Evolutionary conservation across 1,140 invertebrate species (phyloP), one percentile per base, ranked within the genome.

Genomic region (Delia radicum): DNA sequence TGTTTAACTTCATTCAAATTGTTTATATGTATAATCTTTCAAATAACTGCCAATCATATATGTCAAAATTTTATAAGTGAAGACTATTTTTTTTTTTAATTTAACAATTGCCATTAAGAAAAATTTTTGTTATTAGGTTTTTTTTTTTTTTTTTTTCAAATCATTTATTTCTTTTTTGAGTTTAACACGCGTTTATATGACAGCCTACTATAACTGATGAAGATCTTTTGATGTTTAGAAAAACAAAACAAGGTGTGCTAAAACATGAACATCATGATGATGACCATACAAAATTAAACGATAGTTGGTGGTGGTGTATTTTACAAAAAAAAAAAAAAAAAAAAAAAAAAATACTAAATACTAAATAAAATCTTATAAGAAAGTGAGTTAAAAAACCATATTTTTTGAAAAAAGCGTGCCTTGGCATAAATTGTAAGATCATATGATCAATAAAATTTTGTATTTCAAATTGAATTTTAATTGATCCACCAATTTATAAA

Each of bases 131-230:
- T 42, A 13, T 10, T 42, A 1, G 12, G n/a, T 13, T 42, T 12
- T 8, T 42, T 42, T 42, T 10, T 42, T 42, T 21, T 55, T 55
- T 55, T 3, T 55, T 21, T 8, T 7, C 5, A n/a, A 55, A 21
- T 21, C 37, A 42, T 42, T 42, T 42, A 55, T n/a, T n/a, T n/a
- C n/a, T n/a, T n/a, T n/a, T n/a, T n/a, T n/a, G 10, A 55, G 8
- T 8, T 55, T 21, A 55, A 55, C 48, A 55, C 48, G 48, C 48
- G 21, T 55, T 55, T 55, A n/a, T 55, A 55, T 55, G 48, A 55
- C 48, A 55, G 48, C 48, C 48, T 55, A 55, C 48, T 21, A 55
- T 55, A 55, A 55, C 48, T 55, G 48, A 55, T 55, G 48, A 55
- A 55, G 48, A 55, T 55, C 48, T 55, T 55, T 55, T 55, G 0